A percentile compares a stretch with the other conserved stretches of the same genome.
phyloP scores from a whole-genome alignment of 2,113 vertebrate species.

The Toxostoma redivivum region DNA sequence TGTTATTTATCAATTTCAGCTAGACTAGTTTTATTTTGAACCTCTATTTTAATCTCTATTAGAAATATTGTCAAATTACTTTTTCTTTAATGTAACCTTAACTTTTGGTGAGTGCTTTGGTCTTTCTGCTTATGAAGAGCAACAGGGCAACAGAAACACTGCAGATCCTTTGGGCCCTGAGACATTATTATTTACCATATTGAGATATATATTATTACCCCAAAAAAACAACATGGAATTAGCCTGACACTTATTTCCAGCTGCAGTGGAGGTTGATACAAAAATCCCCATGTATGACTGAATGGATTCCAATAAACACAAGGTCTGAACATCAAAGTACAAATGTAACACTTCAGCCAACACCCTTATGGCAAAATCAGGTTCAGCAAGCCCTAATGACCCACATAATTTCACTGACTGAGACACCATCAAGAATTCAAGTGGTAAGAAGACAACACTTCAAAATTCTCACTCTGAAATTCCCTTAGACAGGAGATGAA shows the following conservation, averaged over 20 bases:
- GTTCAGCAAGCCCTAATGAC: background rate
- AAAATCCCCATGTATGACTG: background rate
- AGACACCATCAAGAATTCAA: background rate
- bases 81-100: background rate
- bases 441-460: background rate
- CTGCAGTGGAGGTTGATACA: background rate
- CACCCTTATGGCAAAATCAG: background rate
- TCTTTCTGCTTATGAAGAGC: background rate
- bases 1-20: background rate
- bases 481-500: background rate
- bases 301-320: background rate
- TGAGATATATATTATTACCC: background rate
- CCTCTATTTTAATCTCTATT: background rate
- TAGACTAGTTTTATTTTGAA: background rate
- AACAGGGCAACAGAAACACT: background rate
- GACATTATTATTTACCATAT: background rate
- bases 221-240: background rate
- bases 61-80: background rate
- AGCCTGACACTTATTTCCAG: background rate
- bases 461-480: background rate
- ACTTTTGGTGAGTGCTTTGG: background rate
- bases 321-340: background rate
- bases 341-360: background rate
- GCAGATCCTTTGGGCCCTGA: background rate
- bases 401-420: background rate